These are phyloP conservation scores for Atlantisia rogersi DNA, from an alignment of 2,113 vertebrate genomes.

Conservation along the genomic window DNA sequence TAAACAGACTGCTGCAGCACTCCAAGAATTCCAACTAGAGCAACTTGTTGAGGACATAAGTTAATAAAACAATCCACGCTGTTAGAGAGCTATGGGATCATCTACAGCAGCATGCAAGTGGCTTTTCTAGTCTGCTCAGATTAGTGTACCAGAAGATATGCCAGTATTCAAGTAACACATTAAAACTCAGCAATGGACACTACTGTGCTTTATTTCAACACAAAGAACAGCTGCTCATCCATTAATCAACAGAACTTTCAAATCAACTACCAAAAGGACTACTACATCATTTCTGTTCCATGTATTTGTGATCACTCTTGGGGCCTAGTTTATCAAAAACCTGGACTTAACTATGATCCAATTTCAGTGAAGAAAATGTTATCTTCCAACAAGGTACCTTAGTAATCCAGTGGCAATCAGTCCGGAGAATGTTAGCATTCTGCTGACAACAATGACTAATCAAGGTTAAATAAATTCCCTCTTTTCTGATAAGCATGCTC, in stretches of 20 bases:
- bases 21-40: background rate
- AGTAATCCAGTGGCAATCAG: slow-evolving; percentile 65
- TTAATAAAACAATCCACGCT: slow-evolving; percentile 30
- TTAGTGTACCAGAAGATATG: slow-evolving; percentile 74
- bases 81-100: slow-evolving; percentile 46
- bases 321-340: slow-evolving; percentile 61
- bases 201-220: slow-evolving; percentile 70
- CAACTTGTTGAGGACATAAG: background rate
- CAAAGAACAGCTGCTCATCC: slow-evolving; percentile 73
- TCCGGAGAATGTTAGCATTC: slow-evolving; percentile 73
- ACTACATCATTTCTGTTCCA: slow-evolving; percentile 43
- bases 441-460: slow-evolving; percentile 63
- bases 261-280: slow-evolving; percentile 45
- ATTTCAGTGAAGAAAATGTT: slow-evolving; percentile 46
- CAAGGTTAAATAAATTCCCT: slow-evolving; percentile 68
- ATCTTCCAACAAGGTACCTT: slow-evolving; percentile 55
- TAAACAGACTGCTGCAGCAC: slow-evolving; percentile 23
- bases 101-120: slow-evolving; percentile 58
- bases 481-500: slow-evolving; percentile 63
- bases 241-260: slow-evolving; percentile 47
- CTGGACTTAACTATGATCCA: slow-evolving; percentile 54
- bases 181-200: slow-evolving; percentile 69
- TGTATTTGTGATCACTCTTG: slow-evolving; percentile 43
- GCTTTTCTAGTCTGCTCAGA: slow-evolving; percentile 72
- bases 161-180: slow-evolving; percentile 68